phyloP scores from a whole-genome alignment of 64 coral and sea anemone species.

The Montipora foliosa region DNA sequence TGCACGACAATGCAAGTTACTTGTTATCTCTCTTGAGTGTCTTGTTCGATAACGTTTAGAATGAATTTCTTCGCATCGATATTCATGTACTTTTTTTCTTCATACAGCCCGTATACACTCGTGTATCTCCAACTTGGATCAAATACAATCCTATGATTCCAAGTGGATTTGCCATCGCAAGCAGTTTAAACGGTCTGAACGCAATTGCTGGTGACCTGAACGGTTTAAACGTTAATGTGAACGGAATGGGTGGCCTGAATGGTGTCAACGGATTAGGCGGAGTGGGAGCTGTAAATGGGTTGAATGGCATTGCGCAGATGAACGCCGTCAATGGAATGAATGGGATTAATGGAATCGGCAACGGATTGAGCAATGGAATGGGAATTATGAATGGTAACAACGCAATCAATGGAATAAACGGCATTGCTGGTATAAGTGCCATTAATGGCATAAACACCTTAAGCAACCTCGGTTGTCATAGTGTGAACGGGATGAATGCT shows the following conservation, averaged over 20 bases:
- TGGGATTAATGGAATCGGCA: constrained; percentile 87
- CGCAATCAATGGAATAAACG: constrained; percentile 88
- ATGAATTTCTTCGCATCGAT: neutral
- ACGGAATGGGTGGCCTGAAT: constrained; percentile 78
- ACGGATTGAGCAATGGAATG: constrained; percentile 85
- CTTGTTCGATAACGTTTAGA: neutral
- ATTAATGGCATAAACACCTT: constrained; percentile 86
- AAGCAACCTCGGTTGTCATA: constrained; percentile 84
- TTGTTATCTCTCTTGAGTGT: neutral
- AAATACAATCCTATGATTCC: constrained; percentile 97
- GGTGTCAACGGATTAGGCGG: constrained; percentile 73
- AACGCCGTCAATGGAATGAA: constrained; percentile 82
- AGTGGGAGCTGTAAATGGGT: constrained; percentile 75
- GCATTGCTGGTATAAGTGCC: constrained; percentile 89
- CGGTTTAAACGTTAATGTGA: constrained; percentile 71
- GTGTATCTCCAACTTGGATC: constrained; percentile 98
- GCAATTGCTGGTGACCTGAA: constrained; percentile 85
- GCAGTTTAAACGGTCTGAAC: constrained; percentile 80
- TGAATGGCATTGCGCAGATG: constrained; percentile 90
- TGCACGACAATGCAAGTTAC: too few relatives aligned
- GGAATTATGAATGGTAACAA: constrained; percentile 82
- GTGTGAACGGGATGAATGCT: constrained; percentile 78
- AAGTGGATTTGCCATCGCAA: constrained; percentile 90
- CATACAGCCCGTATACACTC: constrained; percentile 84
- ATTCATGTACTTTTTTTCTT: neutral